Evolutionary conservation across 2,797 vertebrate genomes (phyloP).

Genomic region (Acanthornis magna): DNA sequence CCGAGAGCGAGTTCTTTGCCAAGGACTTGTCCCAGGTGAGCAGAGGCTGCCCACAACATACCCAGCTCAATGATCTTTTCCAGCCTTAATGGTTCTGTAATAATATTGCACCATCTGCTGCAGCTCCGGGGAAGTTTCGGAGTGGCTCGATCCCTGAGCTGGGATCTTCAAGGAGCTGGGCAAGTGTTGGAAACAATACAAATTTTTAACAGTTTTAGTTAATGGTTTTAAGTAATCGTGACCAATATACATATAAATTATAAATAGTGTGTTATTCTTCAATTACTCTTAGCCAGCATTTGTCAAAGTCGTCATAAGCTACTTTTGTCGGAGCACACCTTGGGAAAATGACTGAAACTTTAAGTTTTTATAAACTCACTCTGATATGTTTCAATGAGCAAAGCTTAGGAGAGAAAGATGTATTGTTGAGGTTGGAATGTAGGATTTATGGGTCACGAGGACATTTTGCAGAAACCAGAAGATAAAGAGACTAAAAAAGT

Average conservation of each 20-base stretch:
- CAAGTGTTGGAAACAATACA: not conserved
- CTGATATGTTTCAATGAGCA: not conserved
- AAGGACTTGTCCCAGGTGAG: conserved; percentile 95
- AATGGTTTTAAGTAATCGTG: not conserved
- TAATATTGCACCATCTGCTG: not conserved
- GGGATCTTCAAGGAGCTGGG: not conserved
- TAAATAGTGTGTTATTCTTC: not conserved
- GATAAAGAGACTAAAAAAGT: not conserved
- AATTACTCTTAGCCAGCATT: not conserved
- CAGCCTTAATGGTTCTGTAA: not conserved
- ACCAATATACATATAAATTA: not conserved
- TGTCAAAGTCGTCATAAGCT: not conserved
- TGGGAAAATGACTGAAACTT: not conserved
- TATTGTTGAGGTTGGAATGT: not conserved
- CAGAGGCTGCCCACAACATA: fast-evolving
- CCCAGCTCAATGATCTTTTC: fast-evolving
- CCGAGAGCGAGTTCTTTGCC: conserved; percentile 91
- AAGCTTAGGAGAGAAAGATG: not conserved
- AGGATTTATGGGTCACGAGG: not conserved
- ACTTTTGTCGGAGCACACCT: not conserved
- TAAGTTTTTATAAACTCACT: not conserved
- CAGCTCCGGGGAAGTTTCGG: not conserved
- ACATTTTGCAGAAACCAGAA: not conserved
- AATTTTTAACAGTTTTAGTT: not conserved
- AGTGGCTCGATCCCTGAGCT: fast-evolving